Evolutionary conservation across 2,888 invertebrate species (phyloP), one percentile per base, ranked within the genome.

Genomic region (Brachypalpus laphriformis): DNA sequence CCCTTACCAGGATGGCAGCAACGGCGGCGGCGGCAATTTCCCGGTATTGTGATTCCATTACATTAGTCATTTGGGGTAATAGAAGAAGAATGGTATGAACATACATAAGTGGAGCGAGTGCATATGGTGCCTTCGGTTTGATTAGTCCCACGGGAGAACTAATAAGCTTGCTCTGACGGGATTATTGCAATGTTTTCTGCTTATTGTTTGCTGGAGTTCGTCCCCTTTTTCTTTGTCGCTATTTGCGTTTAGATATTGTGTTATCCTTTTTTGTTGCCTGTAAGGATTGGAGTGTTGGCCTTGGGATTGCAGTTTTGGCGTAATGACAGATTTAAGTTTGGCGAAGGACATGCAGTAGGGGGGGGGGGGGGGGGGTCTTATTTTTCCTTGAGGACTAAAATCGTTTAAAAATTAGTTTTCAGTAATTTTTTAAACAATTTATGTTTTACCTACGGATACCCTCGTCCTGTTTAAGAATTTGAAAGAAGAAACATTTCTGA

Each of bases 61-160:
- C 86, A 86, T 86, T 86, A 86, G 82, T 82, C 82, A 86, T 86
- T 86, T 77, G 86, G 86, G 51, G 71, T 82, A 86, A 77, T 87
- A 83, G 72, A 81, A 76, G 76, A 87, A 80, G 75, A 85, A 82
- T 76, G 54, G 74, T 68, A 76, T 70, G 72, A 76, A 80, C 68
- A 66, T 40, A 72, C 45, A 81, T 82, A 75, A 80, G 63, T 76
- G 71, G 71, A 85, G 81, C 71, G 74, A 77, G 45, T 85, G 77
- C 87, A 87, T 81, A 87, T 87, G 87, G 83, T 87, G 70, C 83
- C 59, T 57, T 77, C 22, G 56, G 66, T 87, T 83, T 83, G 83
- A 87, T 87, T 87, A 87, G 87, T 83, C 87, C 68, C 83, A 45
- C 54, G 87, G 80, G 87, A 76, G 31, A 61, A 25, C 80, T 85